These are phyloP conservation scores for Spodoptera littoralis DNA, from an alignment of 2,888 invertebrate species.

Conservation along the genomic window DNA sequence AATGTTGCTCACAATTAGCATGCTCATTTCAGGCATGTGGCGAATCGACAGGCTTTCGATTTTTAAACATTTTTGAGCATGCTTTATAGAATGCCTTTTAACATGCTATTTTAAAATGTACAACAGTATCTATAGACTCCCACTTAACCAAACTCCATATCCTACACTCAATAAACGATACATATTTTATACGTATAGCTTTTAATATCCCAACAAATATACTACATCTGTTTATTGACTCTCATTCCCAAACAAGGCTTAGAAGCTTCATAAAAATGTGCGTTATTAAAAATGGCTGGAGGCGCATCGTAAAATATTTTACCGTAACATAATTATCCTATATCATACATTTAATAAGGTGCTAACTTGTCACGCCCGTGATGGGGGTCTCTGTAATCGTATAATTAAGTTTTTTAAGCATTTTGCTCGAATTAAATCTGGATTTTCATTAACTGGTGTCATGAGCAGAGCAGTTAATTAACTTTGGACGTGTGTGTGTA, in stretches of 20 bases:
- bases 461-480: slow-evolving; percentile 52
- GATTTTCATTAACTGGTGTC: slow-evolving; percentile 52
- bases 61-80: no score
- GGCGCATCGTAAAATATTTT: slow-evolving; percentile 9
- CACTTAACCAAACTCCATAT: no score
- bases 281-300: slow-evolving; percentile 3
- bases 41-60: no score
- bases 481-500: slow-evolving; percentile 24
- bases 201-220: no score
- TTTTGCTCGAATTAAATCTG: slow-evolving; percentile 41
- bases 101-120: no score
- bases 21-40: no score
- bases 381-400: slow-evolving; percentile 48
- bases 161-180: no score
- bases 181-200: no score
- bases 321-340: slow-evolving; percentile 31
- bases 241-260: not conserved
- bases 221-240: no score
- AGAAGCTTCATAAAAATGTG: not conserved
- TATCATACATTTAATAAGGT: slow-evolving; percentile 53
- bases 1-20: no score
- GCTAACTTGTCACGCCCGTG: slow-evolving; percentile 49
- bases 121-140: no score
- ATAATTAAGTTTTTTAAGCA: slow-evolving; percentile 60
- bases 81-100: no score